phyloP scores from a whole-genome alignment of 2,888 invertebrate species.

The Tenthredo distinguenda region DNA sequence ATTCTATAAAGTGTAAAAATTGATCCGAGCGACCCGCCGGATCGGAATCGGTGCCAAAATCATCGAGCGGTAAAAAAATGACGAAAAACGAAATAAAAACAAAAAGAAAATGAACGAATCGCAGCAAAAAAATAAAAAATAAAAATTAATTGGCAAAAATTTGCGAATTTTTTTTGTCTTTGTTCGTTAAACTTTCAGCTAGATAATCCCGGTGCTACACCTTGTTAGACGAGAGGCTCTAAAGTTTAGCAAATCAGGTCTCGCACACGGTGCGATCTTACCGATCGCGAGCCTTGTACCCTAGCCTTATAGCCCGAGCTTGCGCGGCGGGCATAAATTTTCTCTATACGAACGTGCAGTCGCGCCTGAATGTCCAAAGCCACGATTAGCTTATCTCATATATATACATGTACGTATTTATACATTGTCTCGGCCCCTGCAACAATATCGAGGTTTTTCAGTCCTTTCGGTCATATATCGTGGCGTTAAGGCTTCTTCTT shows the following conservation, averaged over 20 bases:
- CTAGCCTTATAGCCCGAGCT: neutral
- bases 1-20: neutral
- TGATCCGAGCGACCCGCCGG: neutral
- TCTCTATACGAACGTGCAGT: neutral
- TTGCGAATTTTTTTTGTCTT: too few relatives aligned
- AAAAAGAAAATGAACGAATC: too few relatives aligned
- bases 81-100: too few relatives aligned
- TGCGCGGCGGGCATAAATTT: conserved; percentile 24
- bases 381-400: conserved; percentile 9
- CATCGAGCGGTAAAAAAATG: too few relatives aligned
- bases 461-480: too few relatives aligned
- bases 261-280: neutral
- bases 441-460: too few relatives aligned
- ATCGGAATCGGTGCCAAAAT: too few relatives aligned
- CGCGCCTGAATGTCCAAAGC: conserved; percentile 3
- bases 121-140: too few relatives aligned
- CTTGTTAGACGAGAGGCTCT: neutral
- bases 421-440: neutral
- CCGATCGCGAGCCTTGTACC: neutral
- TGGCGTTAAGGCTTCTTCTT: too few relatives aligned
- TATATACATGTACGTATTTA: neutral
- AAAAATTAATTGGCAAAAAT: too few relatives aligned
- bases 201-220: too few relatives aligned
- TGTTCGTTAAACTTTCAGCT: too few relatives aligned
- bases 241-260: conserved; percentile 20